Evolutionary conservation across 2,797 vertebrate species (phyloP), one percentile per base, ranked within the genome.

Genomic region (Chelon labrosus): DNA sequence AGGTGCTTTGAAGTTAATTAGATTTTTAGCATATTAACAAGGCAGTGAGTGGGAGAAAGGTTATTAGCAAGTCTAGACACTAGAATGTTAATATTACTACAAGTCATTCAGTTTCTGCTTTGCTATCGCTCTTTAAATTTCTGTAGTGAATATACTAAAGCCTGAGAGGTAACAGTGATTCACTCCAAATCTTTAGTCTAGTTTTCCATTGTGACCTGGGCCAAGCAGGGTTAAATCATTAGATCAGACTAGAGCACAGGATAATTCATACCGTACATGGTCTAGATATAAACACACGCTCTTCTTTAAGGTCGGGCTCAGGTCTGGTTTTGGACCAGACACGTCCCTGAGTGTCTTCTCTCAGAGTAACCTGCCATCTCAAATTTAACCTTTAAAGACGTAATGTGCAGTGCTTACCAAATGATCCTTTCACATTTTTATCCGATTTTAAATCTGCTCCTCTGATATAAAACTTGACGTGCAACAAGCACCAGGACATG

Each of bases 1-100:
- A 67, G 70, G 27, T 55, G 27, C 73, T 73, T 69, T 73, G 75
- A 78, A 54, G 65, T 78, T 60, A 59, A 83, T 76, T 83, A 19
- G 70, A 74, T 72, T 72, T 69, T 69, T 54, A 67, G 61, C 50
- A 39, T 60, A 73, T 75, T 63, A 77, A 71, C 62, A 57, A 71
- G 57, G 17, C 46, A 54, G 53, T 49, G 44, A 38, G 62, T 52
- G 35, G 59, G 62, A 74, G 54, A 62, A 64, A 77, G 65, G 54
- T 65, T 69, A 61, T 22, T 27, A 11, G 55, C 55, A 49, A 37
- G 53, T 62, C 9, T 27, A 31, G 66, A 74, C 27, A 17, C 20
- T 7, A 17, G 2, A 49, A 67, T 49, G n/a, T 14, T n/a, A 80
- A 5, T 38, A 35, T 35, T 8, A 35, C 31, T 5, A 58, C 35